Evolutionary conservation across 1,140 invertebrate species (phyloP), one percentile per base, ranked within the genome.

Genomic region (Belonocnema kinseyi): DNA sequence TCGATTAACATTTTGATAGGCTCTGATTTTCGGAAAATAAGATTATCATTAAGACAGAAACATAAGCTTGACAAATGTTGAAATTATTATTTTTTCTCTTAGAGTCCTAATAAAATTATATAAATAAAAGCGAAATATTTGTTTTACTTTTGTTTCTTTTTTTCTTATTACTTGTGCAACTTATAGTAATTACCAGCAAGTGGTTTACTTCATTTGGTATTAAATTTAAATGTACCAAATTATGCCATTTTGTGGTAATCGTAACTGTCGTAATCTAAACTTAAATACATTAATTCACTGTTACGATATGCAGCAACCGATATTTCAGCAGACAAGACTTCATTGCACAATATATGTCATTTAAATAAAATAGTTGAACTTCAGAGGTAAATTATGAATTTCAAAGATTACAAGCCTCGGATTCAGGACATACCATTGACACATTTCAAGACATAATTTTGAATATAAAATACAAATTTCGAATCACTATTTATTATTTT

Each of bases 281-380:
- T 66, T 66, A 40, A 66, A 13, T 66, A 66, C 58, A 66, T 66
- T 66, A 66, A 66, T 66, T 66, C 58, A 66, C 40, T 66, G 58
- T 66, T 40, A 33, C 14, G 3, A 8, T 58, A 58, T 58, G 19
- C 17, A 17, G 5, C 54, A 11, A 56, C n/a, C 54, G 17, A 56
- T 56, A 61, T 66, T 66, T 66, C 16, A 16, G 26, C 26, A 66
- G 4, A 56, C 16, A 56, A 16, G 40, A 5, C 3, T 21, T 66
- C 40, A 66, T 66, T 66, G 40, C 19, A 33, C 58, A 16, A 40
- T 40, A 66, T 66, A 66, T 66, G 56, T 8, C 17, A 26, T 61
- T 61, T 10, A 66, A 66, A 26, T 66, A 33, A 66, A 66, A 33
- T 66, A 33, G 12, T 26, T 13, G 16, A 66, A 12, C 26, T 16